phyloP scores from a whole-genome alignment of 2,797 vertebrate genomes.

The Phoeniculus purpureus region DNA sequence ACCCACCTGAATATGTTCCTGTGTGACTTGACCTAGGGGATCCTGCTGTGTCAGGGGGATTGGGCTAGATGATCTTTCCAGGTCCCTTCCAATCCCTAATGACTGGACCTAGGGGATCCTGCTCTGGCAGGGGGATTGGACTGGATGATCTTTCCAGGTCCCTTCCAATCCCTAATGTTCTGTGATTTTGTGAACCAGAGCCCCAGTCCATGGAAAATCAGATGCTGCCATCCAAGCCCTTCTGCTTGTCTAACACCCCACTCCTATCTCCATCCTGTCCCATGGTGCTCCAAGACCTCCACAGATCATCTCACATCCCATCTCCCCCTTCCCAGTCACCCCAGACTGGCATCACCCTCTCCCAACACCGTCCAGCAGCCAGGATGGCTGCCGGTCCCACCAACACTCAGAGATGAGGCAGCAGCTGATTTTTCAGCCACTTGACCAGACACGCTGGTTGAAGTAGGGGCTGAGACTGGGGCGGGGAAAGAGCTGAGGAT shows the following conservation, averaged over 20 bases:
- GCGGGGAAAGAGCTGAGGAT: constrained; percentile 42
- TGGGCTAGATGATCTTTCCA: too few relatives aligned
- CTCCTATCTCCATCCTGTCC: not conserved
- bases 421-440: constrained; percentile 44
- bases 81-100: too few relatives aligned
- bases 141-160: too few relatives aligned
- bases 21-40: too few relatives aligned
- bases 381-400: not conserved
- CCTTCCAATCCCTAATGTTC: too few relatives aligned
- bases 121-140: too few relatives aligned
- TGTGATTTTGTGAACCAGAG: not conserved
- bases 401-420: not conserved
- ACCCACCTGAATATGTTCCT: too few relatives aligned
- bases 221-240: not conserved
- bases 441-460: constrained; percentile 12
- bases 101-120: too few relatives aligned
- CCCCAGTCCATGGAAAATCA: not conserved
- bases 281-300: not conserved
- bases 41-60: too few relatives aligned
- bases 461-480: not conserved
- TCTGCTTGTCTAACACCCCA: not conserved
- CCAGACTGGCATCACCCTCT: not conserved
- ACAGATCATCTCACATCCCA: not conserved
- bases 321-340: not conserved
- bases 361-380: not conserved